Base-by-base conservation (phyloP, 2,888 invertebrate species). In the Perizoma flavofasciatum region DNA sequence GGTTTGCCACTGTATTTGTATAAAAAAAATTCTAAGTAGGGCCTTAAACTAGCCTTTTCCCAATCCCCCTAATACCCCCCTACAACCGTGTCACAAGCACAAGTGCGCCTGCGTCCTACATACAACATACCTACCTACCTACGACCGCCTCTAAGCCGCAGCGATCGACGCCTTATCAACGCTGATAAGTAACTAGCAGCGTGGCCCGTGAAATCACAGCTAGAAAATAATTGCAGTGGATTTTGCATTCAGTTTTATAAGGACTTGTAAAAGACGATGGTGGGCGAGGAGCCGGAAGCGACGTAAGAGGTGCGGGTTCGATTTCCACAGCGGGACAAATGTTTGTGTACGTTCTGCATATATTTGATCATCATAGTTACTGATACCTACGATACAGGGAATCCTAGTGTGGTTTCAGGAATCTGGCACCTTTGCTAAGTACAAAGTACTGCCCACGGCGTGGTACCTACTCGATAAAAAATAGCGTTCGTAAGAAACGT, bases 171-270 rank as follows among this genome's bases (percentile, higher is more conserved):
- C 48, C 67, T 69, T 69, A 69, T 69, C 69, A 60, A 65, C 71
- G 72, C 74, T 75, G 83, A 81, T 81, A 81, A 81, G 74, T 73
- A 75, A 74, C 73, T 68, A 73, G 73, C 50, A 49, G 64, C 72
- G 68, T 67, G 60, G 65, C 70, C 68, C 86, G 81, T 86, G 83
- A 86, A 86, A 86, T 86, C 86, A 80, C 67, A 70, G 65, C 72
- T 60, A 66, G 63, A 64, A 69, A 71, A 70, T 74, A 72, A 77
- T 77, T 73, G 76, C 57, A 52, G 10, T 5, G 48, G 43, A 47
- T 51, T 52, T 53, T 53, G 54, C 48, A 49, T 44, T 11, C 10
- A 45, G 7, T 45, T 45, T 53, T 6, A 11, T 39, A 49, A 46
- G 51, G 49, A 22, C 41, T 46, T 34, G 1, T 1, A 22, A 3